Percentiles rank a stretch among this genome's conserved stretches.
These are phyloP conservation scores for Pseudococcus longispinus DNA, from an alignment of 2,888 invertebrate genomes.

Conservation along the genomic window DNA sequence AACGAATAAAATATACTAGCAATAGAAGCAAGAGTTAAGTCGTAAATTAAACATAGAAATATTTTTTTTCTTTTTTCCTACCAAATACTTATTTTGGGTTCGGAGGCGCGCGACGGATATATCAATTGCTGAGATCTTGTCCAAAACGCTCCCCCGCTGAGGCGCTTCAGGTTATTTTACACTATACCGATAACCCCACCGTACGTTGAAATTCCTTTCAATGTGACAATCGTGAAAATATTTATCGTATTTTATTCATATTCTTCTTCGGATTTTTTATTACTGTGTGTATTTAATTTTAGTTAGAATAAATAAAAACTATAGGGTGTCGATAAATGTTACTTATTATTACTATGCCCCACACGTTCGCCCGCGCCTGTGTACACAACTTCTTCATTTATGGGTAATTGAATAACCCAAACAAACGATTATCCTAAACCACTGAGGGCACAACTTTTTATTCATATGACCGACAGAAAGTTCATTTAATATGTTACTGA, in stretches of 20 bases:
- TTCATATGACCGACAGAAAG: too few relatives aligned
- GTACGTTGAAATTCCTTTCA: background rate
- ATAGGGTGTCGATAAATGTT: constrained; percentile 51
- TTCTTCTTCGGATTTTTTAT: constrained; percentile 15
- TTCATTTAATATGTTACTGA: too few relatives aligned
- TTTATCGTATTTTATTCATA: constrained; percentile 55
- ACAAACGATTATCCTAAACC: too few relatives aligned
- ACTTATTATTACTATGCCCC: background rate
- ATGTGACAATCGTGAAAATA: constrained; percentile 55
- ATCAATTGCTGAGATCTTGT: constrained; percentile 56
- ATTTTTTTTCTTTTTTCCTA: constrained; percentile 4
- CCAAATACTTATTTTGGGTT: constrained; percentile 51
- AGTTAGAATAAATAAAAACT: constrained; percentile 47
- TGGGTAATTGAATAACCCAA: too few relatives aligned
- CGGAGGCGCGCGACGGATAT: constrained; percentile 55
- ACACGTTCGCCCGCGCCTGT: background rate
- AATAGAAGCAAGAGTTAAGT: constrained; percentile 42
- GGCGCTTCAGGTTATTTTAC: constrained; percentile 55
- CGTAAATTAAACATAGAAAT: constrained; percentile 54
- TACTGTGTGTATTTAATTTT: constrained; percentile 23
- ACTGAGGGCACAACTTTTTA: too few relatives aligned
- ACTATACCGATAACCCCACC: constrained; percentile 50
- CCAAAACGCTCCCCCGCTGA: constrained; percentile 53
- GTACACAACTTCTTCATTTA: too few relatives aligned
- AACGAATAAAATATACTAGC: constrained; percentile 47